Evolutionary conservation across 2,888 invertebrate species (phyloP).

Genomic region (Plemyria rubiginata): DNA sequence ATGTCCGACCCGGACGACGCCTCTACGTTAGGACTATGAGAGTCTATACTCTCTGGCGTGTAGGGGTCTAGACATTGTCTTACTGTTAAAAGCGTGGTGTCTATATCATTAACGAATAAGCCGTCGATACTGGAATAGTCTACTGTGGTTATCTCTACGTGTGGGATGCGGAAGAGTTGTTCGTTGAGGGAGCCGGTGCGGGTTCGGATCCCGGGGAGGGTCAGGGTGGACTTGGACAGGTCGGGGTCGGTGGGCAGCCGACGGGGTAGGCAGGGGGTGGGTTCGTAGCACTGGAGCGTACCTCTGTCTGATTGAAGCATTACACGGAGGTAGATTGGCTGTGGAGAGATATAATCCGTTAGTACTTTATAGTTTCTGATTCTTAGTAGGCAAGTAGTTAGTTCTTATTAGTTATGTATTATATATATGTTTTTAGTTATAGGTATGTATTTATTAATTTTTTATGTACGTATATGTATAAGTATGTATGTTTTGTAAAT

Average conservation of each 20-base stretch:
- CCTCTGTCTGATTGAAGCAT: slow-evolving; percentile 90
- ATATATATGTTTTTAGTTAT: no score
- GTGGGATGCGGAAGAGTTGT: slow-evolving; percentile 65
- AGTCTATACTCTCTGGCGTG: slow-evolving; percentile 93
- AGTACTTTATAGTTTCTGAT: no score
- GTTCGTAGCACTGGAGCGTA: slow-evolving; percentile 87
- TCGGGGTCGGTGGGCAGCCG: slow-evolving; percentile 64
- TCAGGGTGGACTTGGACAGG: slow-evolving; percentile 47
- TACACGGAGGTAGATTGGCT: slow-evolving; percentile 92
- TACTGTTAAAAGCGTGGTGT: slow-evolving; percentile 75
- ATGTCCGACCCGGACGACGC: slow-evolving; percentile 60
- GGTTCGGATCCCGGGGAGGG: slow-evolving; percentile 50
- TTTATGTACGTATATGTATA: no score
- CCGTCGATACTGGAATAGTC: slow-evolving; percentile 70
- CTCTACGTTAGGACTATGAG: slow-evolving; percentile 88
- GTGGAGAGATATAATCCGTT: slow-evolving; percentile 46
- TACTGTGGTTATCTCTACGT: slow-evolving; percentile 81
- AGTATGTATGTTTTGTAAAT: no score
- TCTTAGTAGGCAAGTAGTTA: no score
- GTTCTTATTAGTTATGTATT: no score
- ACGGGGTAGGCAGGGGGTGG: slow-evolving; percentile 46
- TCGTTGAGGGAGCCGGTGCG: slow-evolving; percentile 71
- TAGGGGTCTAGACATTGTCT: slow-evolving; percentile 87
- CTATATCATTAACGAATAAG: slow-evolving; percentile 83
- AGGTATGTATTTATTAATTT: no score